Conservation (phyloP, 2,113 vertebrate genomes). For the Polyodon spathula region DNA sequence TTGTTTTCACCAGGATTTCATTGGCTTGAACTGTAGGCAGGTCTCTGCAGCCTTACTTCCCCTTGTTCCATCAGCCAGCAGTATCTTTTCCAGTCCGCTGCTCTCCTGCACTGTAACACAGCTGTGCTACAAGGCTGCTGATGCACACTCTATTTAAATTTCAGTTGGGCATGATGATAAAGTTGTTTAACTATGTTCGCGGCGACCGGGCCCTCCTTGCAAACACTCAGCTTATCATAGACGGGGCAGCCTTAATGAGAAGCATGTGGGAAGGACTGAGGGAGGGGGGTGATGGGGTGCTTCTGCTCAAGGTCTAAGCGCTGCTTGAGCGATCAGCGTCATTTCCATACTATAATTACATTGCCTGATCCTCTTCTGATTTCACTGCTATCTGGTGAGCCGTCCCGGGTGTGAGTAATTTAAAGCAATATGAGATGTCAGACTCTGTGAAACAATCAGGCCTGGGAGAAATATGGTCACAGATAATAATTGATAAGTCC, state of each 20-base stretch:
- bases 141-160: background rate
- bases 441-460: conserved; percentile 73
- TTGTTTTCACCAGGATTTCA: no score
- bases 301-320: conserved; percentile 68
- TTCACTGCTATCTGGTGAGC: conserved; percentile 74
- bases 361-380: conserved; percentile 77
- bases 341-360: conserved; percentile 96
- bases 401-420: conserved; percentile 71
- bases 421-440: conserved; percentile 78
- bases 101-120: background rate
- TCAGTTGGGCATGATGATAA: background rate
- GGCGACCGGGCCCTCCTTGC: background rate
- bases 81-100: no score
- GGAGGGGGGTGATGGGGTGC: conserved; percentile 30
- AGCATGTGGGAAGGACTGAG: conserved; percentile 22
- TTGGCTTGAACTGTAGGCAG: no score
- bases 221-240: conserved; percentile 14
- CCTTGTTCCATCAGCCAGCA: no score
- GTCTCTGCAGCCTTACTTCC: no score
- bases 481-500: conserved; percentile 79
- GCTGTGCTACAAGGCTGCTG: background rate
- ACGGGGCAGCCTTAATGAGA: conserved; percentile 19
- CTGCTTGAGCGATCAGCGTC: conserved; percentile 75
- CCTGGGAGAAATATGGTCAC: conserved; percentile 68
- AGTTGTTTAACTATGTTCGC: conserved; percentile 1